phyloP scores from a whole-genome alignment of 2,113 vertebrate genomes.

The Gobiocypris rarus region DNA sequence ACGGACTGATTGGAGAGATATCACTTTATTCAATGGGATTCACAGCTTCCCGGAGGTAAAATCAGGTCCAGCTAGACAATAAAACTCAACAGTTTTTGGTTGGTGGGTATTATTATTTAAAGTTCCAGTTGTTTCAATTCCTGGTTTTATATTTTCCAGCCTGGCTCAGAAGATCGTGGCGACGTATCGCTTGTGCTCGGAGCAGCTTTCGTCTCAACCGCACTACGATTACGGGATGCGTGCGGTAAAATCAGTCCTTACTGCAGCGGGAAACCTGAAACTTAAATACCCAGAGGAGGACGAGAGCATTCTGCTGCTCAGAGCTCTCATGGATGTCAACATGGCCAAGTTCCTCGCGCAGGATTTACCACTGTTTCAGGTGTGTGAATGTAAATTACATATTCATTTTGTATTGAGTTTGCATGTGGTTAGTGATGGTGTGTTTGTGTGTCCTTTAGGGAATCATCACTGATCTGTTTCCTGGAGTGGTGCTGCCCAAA shows the following conservation, averaged over 20 bases:
- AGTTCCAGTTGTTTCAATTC: neutral
- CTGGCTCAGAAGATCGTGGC: constrained; percentile 95
- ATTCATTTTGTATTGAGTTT: neutral
- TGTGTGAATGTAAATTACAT: constrained; percentile 57
- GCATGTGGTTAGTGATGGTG: constrained; percentile 13
- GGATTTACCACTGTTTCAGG: constrained; percentile 92
- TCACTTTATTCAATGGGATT: constrained; percentile 96
- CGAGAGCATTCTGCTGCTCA: constrained; percentile 84
- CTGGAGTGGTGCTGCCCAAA: constrained; percentile 86
- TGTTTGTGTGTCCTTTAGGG: constrained; percentile 73
- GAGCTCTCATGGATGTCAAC: constrained; percentile 89
- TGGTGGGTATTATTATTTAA: neutral
- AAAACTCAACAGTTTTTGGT: neutral
- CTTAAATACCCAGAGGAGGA: constrained; percentile 87
- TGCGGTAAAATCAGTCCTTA: constrained; percentile 93
- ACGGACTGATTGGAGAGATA: constrained; percentile 92
- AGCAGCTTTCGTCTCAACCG: constrained; percentile 92
- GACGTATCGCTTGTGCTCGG: constrained; percentile 90
- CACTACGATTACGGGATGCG: constrained; percentile 95
- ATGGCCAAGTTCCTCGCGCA: constrained; percentile 92
- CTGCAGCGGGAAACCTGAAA: constrained; percentile 91
- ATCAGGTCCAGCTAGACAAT: neutral
- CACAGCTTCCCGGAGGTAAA: constrained; percentile 89
- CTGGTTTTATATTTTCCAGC: constrained; percentile 62
- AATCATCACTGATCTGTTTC: constrained; percentile 94